Evolutionary conservation across 2,888 invertebrate genomes (phyloP).

Genomic region (Acrobasis repandana): DNA sequence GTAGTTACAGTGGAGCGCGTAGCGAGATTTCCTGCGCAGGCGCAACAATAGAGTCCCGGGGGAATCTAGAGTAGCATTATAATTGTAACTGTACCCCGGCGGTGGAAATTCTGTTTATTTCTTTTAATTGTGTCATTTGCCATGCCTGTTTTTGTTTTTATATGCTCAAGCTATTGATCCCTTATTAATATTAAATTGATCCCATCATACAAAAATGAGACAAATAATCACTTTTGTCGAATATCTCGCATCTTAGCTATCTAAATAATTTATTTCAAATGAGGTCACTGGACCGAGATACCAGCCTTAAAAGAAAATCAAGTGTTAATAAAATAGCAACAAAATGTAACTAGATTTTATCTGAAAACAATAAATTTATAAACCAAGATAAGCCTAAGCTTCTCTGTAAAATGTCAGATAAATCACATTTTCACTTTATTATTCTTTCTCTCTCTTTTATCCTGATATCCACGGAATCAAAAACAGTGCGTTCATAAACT

Average conservation of each 20-base stretch:
- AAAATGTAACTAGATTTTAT: too few relatives aligned
- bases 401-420: not conserved
- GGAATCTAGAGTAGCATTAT: not conserved
- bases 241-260: too few relatives aligned
- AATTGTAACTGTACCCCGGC: constrained; percentile 7
- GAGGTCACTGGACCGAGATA: too few relatives aligned
- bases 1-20: constrained; percentile 2
- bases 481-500: constrained; percentile 33
- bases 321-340: too few relatives aligned
- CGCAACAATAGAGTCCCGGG: constrained; percentile 16
- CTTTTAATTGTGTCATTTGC: too few relatives aligned
- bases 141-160: too few relatives aligned
- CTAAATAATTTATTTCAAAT: too few relatives aligned
- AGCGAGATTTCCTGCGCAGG: constrained; percentile 13
- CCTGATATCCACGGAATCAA: constrained; percentile 25
- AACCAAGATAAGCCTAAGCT: not conserved
- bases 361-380: not conserved
- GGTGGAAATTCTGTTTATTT: not conserved
- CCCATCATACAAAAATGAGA: too few relatives aligned
- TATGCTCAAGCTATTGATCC: too few relatives aligned
- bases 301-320: too few relatives aligned
- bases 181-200: too few relatives aligned
- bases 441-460: constrained; percentile 14
- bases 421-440: not conserved
- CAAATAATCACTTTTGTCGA: too few relatives aligned